Evolutionary conservation across 2,113 vertebrate genomes (phyloP).

Genomic region (Nothobranchius kuhntae): DNA sequence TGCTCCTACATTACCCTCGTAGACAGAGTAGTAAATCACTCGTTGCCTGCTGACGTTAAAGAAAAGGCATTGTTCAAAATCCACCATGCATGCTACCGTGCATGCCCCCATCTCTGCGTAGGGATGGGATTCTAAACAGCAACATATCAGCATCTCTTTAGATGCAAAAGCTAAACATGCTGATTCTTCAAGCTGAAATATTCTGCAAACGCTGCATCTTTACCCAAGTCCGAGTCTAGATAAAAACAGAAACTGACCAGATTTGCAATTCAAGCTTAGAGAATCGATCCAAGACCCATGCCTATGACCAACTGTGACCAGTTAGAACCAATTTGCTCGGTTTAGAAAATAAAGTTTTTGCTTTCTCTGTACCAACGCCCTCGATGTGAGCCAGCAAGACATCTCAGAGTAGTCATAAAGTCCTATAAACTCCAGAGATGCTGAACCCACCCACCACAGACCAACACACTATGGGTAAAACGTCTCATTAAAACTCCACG

Average conservation of each 20-base stretch:
- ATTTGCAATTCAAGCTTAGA: slow-evolving; percentile 16
- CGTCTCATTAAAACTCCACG: slow-evolving; percentile 76
- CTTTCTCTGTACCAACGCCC: slow-evolving; percentile 72
- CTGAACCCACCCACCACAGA: slow-evolving; percentile 77
- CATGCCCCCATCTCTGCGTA: slow-evolving; percentile 31
- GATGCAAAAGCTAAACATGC: slow-evolving; percentile 20
- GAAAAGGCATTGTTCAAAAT: slow-evolving; percentile 70
- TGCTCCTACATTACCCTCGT: slow-evolving; percentile 74
- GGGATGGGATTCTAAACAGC: slow-evolving; percentile 46
- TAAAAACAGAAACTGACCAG: slow-evolving; percentile 6
- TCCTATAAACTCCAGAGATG: slow-evolving; percentile 68
- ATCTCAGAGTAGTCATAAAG: slow-evolving; percentile 64
- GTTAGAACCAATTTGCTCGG: slow-evolving; percentile 59
- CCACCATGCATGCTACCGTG: slow-evolving; percentile 54
- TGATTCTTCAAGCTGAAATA: slow-evolving; percentile 39
- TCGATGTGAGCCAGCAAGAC: slow-evolving; percentile 59
- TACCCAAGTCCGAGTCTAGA: slow-evolving; percentile 1
- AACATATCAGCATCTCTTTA: slow-evolving; percentile 43
- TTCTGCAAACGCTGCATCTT: slow-evolving; percentile 5
- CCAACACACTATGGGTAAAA: slow-evolving; percentile 68
- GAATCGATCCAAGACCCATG: slow-evolving; percentile 9
- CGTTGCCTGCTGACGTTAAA: slow-evolving; percentile 59
- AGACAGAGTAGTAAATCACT: slow-evolving; percentile 71
- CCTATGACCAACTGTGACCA: slow-evolving; percentile 41
- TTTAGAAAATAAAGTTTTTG: slow-evolving; percentile 57